Conservation (phyloP, 2,113 vertebrate species). For the Prietella phreatophila region DNA sequence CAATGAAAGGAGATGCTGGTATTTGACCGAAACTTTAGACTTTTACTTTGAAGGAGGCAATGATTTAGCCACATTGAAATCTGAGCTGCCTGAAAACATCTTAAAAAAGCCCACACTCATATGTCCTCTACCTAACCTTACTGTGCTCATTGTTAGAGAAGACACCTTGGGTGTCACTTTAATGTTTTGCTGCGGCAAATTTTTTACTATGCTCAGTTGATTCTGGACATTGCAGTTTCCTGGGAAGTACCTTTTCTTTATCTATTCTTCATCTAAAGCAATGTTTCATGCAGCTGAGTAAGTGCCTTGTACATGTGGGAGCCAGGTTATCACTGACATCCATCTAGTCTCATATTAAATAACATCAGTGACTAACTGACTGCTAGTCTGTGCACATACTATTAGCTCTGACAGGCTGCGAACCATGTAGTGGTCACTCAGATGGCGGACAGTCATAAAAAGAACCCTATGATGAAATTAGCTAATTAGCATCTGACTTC, state of each 20-base stretch:
- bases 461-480: not conserved
- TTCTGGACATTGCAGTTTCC: constrained; percentile 5
- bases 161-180: not conserved
- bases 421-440: not conserved
- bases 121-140: constrained; percentile 18
- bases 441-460: not conserved
- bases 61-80: constrained; percentile 53
- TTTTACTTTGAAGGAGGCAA: constrained; percentile 49
- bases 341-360: constrained; percentile 29
- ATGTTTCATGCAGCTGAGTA: constrained; percentile 33
- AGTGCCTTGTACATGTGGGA: constrained; percentile 16
- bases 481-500: constrained; percentile 16
- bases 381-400: not conserved
- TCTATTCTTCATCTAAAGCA: constrained; percentile 25
- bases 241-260: constrained; percentile 40
- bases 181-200: not conserved
- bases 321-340: constrained; percentile 27
- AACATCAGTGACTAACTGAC: constrained; percentile 31
- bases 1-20: constrained; percentile 51
- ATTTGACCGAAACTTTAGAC: constrained; percentile 46
- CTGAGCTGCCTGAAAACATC: constrained; percentile 30
- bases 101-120: constrained; percentile 28
- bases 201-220: constrained; percentile 25
- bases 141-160: constrained; percentile 17
- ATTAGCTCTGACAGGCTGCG: not conserved